These are phyloP conservation scores for Chelon auratus DNA, from an alignment of 2,797 vertebrate species.

Conservation along the genomic window DNA sequence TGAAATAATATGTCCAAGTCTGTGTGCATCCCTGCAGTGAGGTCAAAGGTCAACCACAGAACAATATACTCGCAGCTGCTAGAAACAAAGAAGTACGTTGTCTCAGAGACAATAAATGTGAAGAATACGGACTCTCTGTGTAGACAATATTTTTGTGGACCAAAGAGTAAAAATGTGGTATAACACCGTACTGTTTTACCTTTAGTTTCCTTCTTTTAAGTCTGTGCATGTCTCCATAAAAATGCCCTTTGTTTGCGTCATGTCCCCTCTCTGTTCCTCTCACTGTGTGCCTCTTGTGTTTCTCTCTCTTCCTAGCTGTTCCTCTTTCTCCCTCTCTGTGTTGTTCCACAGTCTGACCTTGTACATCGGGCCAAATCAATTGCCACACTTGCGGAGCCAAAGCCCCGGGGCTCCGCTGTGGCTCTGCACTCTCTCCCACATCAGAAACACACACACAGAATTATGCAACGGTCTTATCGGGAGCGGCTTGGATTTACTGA, in stretches of 20 bases:
- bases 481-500: conserved; percentile 29
- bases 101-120: neutral
- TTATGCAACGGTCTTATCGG: conserved; percentile 41
- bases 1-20: too few species aligned
- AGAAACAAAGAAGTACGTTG: neutral
- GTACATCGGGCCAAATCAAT: conserved; percentile 69
- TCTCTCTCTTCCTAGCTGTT: conserved; percentile 3
- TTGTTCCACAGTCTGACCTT: conserved; percentile 56
- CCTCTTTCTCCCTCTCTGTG: conserved; percentile 10
- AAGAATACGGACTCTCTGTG: neutral
- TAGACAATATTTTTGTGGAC: too few species aligned
- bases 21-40: neutral
- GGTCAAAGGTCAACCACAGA: conserved; percentile 21
- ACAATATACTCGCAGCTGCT: neutral
- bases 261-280: conserved; percentile 4
- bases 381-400: conserved; percentile 66
- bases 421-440: conserved; percentile 43
- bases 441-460: conserved; percentile 48
- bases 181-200: neutral
- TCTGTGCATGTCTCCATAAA: neutral
- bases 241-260: neutral
- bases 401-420: conserved; percentile 56
- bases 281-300: neutral
- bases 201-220: neutral
- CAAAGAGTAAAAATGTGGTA: too few species aligned